Percentiles rank a stretch among this genome's conserved stretches.
Conservation (phyloP, 2,113 vertebrate species). For the Seriola rivoliana region DNA sequence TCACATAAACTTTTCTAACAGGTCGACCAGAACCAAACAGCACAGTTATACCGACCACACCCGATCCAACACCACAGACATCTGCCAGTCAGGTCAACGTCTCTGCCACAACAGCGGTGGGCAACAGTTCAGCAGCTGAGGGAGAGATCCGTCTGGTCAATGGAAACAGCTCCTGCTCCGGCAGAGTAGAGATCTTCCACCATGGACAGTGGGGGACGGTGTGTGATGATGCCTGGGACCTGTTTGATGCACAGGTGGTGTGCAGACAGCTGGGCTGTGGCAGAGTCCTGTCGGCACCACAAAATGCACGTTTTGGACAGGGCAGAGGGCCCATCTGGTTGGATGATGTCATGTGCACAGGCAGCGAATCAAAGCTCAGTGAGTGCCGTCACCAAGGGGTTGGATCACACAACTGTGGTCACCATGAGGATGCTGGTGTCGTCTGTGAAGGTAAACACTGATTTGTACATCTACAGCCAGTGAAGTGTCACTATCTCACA, state of each 20-base stretch:
- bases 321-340: no score
- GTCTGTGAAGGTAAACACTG: no score
- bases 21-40: no score
- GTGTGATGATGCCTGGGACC: conserved; percentile 62
- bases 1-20: no score
- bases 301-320: no score
- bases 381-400: conserved; percentile 51
- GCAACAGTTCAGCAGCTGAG: not conserved
- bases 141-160: conserved; percentile 56
- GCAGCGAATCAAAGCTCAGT: conserved; percentile 35
- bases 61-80: not conserved
- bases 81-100: no score
- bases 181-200: conserved; percentile 70
- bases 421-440: no score
- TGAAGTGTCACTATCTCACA: not conserved
- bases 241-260: no score
- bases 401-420: conserved; percentile 9
- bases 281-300: no score
- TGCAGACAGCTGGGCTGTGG: no score
- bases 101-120: no score
- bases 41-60: no score
- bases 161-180: conserved; percentile 60
- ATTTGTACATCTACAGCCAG: not conserved
- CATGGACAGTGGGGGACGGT: conserved; percentile 70
- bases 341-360: not conserved